Conservation (phyloP, 1,140 invertebrate genomes). For the Latrodectus geometricus region DNA sequence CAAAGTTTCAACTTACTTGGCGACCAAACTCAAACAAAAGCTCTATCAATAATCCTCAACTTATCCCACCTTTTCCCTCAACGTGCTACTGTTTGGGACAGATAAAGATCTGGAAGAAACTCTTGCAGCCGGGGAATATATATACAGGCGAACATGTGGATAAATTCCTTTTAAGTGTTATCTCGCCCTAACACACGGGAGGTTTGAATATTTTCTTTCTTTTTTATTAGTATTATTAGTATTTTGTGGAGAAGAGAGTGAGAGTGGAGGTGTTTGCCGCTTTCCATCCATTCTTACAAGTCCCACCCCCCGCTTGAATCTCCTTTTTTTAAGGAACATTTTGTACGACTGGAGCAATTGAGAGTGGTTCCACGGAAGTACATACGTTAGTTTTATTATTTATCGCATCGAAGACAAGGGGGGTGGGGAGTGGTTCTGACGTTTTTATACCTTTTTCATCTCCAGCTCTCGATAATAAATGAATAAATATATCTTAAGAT, state of each 20-base stretch:
- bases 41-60: slow-evolving; percentile 16
- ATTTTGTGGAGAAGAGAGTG: background rate
- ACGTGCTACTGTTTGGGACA: background rate
- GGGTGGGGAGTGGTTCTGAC: slow-evolving; percentile 11
- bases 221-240: slow-evolving; percentile 47
- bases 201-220: slow-evolving; percentile 42
- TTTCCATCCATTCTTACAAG: slow-evolving; percentile 37
- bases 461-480: slow-evolving; percentile 46
- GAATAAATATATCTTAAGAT: slow-evolving; percentile 53
- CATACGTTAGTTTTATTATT: slow-evolving; percentile 17
- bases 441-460: slow-evolving; percentile 56
- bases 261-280: slow-evolving; percentile 1
- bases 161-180: slow-evolving; percentile 60
- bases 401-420: background rate
- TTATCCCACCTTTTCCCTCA: slow-evolving; percentile 50
- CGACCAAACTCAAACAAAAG: slow-evolving; percentile 1
- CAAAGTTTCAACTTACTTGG: background rate
- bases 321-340: slow-evolving; percentile 18
- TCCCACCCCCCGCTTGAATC: background rate
- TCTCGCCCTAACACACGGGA: slow-evolving; percentile 52
- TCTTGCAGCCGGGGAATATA: slow-evolving; percentile 32
- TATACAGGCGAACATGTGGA: slow-evolving; percentile 50
- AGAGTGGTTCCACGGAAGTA: background rate
- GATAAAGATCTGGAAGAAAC: slow-evolving; percentile 41
- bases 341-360: slow-evolving; percentile 11